Evolutionary conservation across 2,113 vertebrate species (phyloP), one percentile per base, ranked within the genome.

Genomic region (Micronycteris hirsuta): DNA sequence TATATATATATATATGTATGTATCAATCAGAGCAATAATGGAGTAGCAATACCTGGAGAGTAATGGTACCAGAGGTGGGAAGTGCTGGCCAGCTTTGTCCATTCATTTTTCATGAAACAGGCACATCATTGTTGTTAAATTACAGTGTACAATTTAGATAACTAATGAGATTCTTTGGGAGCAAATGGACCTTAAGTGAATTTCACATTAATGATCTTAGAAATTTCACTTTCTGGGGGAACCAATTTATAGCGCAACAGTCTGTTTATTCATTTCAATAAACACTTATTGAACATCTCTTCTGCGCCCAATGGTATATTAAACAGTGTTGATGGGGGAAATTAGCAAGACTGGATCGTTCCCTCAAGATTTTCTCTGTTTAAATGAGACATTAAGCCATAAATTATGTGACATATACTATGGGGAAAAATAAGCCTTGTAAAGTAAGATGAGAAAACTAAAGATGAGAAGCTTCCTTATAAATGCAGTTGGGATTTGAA

Each of bases 141-240:
- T 13, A 73, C 4, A 24, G 38, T 89, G n/a, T 20, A 28, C 5
- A 52, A 17, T 81, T 92, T 88, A 26, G 14, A 43, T 45, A 91
- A 54, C 12, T 71, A 45, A 88, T 67, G 28, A 19, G 19, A 63
- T 10, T 63, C 45, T 86, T 11, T 47, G 11, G 10, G 56, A 26
- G 65, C 28, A 86, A 77, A 78, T 16, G 56, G 19, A 67, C 58
- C 33, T 15, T 38, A 95, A 49, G 2, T 70, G 24, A 95, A 73
- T 81, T 85, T 91, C 61, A 81, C 19, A 70, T 73, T 38, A 80
- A 54, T 47, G 19, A 43, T 41, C 43, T 56, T 74, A 67, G 49
- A 74, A 88, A 95, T 45, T 49, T 86, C 63, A 63, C 77, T 85
- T 77, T 36, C 26, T 54, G 74, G n/a, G 92, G 90, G 65, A 94